Evolutionary conservation across 1,140 invertebrate species (phyloP), one percentile per base, ranked within the genome.

Genomic region (Tetragnatha versicolor): DNA sequence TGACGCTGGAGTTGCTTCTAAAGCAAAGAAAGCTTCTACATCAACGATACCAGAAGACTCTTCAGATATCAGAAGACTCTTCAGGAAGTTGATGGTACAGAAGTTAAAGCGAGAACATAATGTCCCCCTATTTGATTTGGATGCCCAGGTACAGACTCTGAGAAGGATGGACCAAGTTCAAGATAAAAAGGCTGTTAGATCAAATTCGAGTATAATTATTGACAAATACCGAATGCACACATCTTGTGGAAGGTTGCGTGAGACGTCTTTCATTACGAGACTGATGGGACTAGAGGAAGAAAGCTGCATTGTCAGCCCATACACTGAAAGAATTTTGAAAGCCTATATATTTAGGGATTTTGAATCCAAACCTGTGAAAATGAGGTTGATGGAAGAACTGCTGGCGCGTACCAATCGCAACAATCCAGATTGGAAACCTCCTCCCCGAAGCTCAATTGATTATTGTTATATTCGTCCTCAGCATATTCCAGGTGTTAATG

Each of bases 401-500:
- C 85, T 89, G 7, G 81, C 83, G 2, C 90, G 89, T 85, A 89
- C 88, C 0, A 90, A 93, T 84, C 88, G 88, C 86, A 88, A 88
- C 27, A 87, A 89, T 82, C 79, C 83, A 29, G 77, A 84, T 29
- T 90, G 87, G 87, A 84, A 83, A 51, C 83, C 86, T 33, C 84
- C 84, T 2, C 14, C 14, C 0, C 58, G 79, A 10, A 79, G 88
- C 14, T 86, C 91, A 1, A 89, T 94, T n/a, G 92, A 96, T 86
- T 96, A 92, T 86, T 93, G 91, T 78, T 96, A 96, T 84, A 90
- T 96, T 1, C 88, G 91, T 35, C 93, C 94, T 7, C 91, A 95
- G 83, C 94, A 96, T 84, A 93, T 97, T 79, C 91, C 93, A 2
- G 92, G 93, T 0, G 90, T 96, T 35, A 96, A 96, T 86, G 90